Evolutionary conservation across 2,888 invertebrate genomes (phyloP).

Genomic region (Prionchulus punctatus): DNA sequence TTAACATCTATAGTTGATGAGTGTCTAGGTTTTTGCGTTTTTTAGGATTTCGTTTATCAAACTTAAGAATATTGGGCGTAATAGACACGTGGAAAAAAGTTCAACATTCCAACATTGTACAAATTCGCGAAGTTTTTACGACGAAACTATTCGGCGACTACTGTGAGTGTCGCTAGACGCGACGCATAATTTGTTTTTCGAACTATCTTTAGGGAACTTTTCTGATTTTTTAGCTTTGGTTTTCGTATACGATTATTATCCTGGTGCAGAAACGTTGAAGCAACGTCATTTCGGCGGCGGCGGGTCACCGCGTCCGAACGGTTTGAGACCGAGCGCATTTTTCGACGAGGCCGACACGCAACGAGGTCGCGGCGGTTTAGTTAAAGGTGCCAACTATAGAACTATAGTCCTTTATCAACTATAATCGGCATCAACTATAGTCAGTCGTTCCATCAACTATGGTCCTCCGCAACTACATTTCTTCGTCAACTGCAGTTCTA

Average conservation of each 20-base stretch:
- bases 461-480: no score
- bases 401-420: no score
- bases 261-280: conserved; percentile 70
- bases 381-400: background rate
- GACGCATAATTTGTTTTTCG: background rate
- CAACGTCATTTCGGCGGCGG: conserved; percentile 57
- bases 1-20: no score
- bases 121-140: conserved; percentile 75
- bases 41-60: conserved; percentile 58
- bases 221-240: conserved; percentile 57
- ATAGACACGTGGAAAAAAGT: conserved; percentile 82
- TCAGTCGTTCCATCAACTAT: no score
- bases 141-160: conserved; percentile 90
- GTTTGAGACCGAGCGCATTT: background rate
- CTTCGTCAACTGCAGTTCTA: no score
- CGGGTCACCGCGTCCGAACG: background rate
- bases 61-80: conserved; percentile 62
- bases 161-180: conserved; percentile 44
- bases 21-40: no score
- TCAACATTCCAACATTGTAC: conserved; percentile 82
- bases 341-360: background rate
- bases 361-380: background rate
- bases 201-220: conserved; percentile 12
- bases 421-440: background rate
- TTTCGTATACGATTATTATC: conserved; percentile 87